A percentile compares a stretch with the other conserved stretches of the same genome.
Evolutionary conservation across 2,797 vertebrate genomes (phyloP).

Genomic region (Anableps anableps): DNA sequence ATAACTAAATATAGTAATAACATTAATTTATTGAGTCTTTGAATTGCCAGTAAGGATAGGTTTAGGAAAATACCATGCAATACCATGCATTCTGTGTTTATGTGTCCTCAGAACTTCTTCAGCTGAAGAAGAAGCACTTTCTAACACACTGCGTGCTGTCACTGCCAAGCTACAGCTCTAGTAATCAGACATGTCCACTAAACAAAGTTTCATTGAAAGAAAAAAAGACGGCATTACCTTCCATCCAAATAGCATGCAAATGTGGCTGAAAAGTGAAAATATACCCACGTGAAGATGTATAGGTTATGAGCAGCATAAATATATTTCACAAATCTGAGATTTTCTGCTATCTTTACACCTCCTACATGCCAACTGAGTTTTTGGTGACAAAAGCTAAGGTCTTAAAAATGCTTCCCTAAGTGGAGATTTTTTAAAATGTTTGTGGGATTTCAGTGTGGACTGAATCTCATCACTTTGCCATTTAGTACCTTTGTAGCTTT

Average conservation of each 20-base stretch:
- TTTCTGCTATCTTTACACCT: not conserved
- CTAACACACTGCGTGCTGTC: not conserved
- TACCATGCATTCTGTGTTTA: not conserved
- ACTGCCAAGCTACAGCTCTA: not conserved
- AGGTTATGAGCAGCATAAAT: not conserved
- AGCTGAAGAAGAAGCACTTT: not conserved
- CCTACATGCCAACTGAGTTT: conserved; percentile 1
- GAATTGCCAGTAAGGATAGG: not conserved
- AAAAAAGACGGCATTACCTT: not conserved
- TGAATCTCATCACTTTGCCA: not conserved
- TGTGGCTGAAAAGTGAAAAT: not conserved
- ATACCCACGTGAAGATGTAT: not conserved
- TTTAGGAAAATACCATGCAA: not conserved
- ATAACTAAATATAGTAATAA: not conserved
- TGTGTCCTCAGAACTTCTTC: not conserved
- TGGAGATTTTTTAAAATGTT: not conserved
- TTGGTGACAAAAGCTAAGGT: not conserved
- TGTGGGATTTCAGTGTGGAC: not conserved
- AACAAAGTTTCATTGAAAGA: not conserved
- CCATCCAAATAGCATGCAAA: not conserved
- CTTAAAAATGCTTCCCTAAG: not conserved
- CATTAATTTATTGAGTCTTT: not conserved
- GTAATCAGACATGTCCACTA: not conserved
- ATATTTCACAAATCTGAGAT: not conserved
- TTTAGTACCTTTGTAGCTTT: too few species aligned